Evolutionary conservation across 2,113 vertebrate genomes (phyloP).

Genomic region (Felis chaus): DNA sequence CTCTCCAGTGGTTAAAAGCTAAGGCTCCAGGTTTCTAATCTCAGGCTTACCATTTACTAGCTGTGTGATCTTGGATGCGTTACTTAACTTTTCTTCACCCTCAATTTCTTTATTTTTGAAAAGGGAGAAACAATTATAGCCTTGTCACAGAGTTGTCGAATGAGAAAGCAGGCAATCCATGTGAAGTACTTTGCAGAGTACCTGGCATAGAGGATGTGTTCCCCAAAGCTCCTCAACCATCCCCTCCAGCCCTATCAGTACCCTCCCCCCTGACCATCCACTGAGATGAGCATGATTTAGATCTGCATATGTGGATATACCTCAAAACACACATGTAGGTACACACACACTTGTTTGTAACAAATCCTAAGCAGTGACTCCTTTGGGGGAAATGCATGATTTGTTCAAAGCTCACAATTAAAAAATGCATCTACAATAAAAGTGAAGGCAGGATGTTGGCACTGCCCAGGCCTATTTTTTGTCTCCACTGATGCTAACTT

Average conservation of each 20-base stretch:
- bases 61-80: background rate
- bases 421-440: conserved; percentile 53
- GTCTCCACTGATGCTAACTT: conserved; percentile 3
- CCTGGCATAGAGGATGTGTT: background rate
- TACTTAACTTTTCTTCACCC: background rate
- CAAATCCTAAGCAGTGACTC: background rate
- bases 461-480: conserved; percentile 25
- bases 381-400: conserved; percentile 49
- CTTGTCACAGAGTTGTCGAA: background rate
- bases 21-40: background rate
- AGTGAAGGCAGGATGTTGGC: conserved; percentile 41
- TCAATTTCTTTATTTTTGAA: background rate
- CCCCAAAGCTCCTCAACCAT: too few species aligned
- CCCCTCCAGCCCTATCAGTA: too few species aligned
- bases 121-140: background rate
- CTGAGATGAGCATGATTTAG: background rate
- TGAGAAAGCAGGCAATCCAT: background rate
- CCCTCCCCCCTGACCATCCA: background rate
- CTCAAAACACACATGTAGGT: background rate
- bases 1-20: background rate
- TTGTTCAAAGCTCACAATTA: conserved; percentile 58
- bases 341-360: background rate
- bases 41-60: background rate
- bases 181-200: background rate
- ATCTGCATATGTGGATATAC: background rate